Base-by-base conservation (phyloP, 2,113 vertebrate species). In the Spilogale gracilis region DNA sequence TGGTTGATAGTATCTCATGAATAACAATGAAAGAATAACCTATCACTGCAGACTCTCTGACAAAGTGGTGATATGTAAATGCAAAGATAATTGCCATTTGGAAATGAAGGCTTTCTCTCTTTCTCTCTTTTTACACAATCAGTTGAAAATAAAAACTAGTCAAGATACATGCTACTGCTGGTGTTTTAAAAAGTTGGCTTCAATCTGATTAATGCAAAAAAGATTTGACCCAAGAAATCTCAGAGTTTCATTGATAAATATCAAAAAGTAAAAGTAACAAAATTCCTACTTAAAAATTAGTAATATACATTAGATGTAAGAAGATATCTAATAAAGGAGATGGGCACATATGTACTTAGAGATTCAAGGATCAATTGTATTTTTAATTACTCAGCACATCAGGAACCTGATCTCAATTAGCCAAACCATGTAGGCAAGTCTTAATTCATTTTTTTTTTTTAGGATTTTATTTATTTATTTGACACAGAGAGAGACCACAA, bases 351-450 rank as follows among this genome's bases (percentile, higher is more conserved):
- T 18, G 16, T n/a, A 97, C 45, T 91, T 82, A 94, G 74, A 48
- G 43, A 95, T 86, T 88, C 43, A 38, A 73, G 50, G 65, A 94
- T 97, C 94, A 93, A 74, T 95, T 96, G 65, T 74, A 50, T 43
- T 96, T 95, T 95, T 92, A 97, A 96, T 95, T 94, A 92, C 71
- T 95, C 84, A 93, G 92, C 2, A n/a, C 60, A 92, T 90, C 58
- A 92, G 73, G 52, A 95, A 58, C 52, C 87, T 90, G 73, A 97
- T 93, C 48, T 89, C 65, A 93, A 71, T 96, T 73, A 95, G 91
- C 65, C 80, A 95, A 63, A 79, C 32, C 54, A 85, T 20, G 17
- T 32, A 94, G 63, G 56, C 58, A 92, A 67, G 58, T 79, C 81
- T 92, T 84, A 71, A 96, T 79, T 96, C 90, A 38, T 38, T 38